These are phyloP conservation scores for Zaprionus ornatus DNA, from an alignment of 1,140 invertebrate species.

Conservation along the genomic window DNA sequence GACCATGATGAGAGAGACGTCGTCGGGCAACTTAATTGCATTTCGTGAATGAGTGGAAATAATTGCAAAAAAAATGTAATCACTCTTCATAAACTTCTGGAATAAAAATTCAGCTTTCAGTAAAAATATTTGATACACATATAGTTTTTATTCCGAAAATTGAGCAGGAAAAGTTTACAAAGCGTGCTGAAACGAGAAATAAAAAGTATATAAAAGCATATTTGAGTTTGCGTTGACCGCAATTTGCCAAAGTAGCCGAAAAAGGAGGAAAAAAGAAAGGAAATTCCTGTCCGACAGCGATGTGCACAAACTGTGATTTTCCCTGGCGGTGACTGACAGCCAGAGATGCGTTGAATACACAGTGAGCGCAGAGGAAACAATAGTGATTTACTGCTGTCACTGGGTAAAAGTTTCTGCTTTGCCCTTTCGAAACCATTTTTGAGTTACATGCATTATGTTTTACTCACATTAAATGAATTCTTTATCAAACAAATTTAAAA, in stretches of 20 bases:
- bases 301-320: constrained; percentile 24
- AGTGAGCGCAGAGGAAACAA: neutral
- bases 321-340: constrained; percentile 13
- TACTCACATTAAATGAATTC: neutral
- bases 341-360: neutral
- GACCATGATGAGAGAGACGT: neutral
- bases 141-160: constrained; percentile 11
- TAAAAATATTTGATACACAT: constrained; percentile 12
- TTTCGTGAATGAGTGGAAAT: constrained; percentile 10
- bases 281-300: constrained; percentile 21
- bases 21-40: constrained; percentile 15
- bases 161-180: constrained; percentile 18
- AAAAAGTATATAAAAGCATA: constrained; percentile 10
- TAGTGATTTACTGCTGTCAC: constrained; percentile 9
- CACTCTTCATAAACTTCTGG: constrained; percentile 1
- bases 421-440: neutral
- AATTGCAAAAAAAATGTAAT: constrained; percentile 31
- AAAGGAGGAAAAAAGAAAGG: neutral
- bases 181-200: constrained; percentile 1
- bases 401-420: neutral
- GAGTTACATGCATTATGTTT: neutral
- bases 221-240: constrained; percentile 42
- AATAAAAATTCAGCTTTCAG: constrained; percentile 5
- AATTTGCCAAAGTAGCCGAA: constrained; percentile 42
- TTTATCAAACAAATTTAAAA: neutral